These are phyloP conservation scores for Temnothorax rugatulus DNA, from an alignment of 2,888 invertebrate genomes.

Conservation along the genomic window DNA sequence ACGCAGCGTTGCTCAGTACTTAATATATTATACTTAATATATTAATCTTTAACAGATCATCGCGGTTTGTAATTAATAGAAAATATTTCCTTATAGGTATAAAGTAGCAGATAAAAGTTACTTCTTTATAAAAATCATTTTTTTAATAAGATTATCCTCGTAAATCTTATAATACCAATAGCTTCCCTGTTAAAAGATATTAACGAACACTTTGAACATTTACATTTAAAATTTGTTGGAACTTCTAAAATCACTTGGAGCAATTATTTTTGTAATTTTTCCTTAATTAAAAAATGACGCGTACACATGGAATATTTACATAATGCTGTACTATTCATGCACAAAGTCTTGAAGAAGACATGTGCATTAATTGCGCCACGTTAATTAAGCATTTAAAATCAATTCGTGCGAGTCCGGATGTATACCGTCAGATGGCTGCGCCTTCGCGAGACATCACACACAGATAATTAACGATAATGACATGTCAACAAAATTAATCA, in stretches of 20 bases:
- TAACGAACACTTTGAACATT: too few species aligned
- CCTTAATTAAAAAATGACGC: neutral
- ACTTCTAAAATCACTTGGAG: neutral
- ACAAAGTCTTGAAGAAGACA: neutral
- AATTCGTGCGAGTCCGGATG: neutral
- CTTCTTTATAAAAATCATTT: neutral
- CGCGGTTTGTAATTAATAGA: neutral
- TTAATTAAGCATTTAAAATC: neutral
- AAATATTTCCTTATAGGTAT: neutral
- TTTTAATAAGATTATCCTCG: neutral
- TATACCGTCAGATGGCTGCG: neutral
- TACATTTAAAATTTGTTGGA: neutral
- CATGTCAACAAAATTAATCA: neutral
- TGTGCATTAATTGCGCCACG: neutral
- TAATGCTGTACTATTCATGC: neutral
- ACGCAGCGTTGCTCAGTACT: neutral
- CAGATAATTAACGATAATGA: neutral
- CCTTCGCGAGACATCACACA: neutral
- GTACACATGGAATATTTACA: neutral
- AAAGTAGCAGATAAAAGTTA: neutral
- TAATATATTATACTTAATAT: neutral
- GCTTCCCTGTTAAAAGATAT: neutral
- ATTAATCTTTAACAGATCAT: neutral
- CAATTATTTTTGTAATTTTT: neutral
- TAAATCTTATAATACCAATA: neutral